Conservation (phyloP, 2,113 vertebrate genomes). For the Osmerus mordax region DNA sequence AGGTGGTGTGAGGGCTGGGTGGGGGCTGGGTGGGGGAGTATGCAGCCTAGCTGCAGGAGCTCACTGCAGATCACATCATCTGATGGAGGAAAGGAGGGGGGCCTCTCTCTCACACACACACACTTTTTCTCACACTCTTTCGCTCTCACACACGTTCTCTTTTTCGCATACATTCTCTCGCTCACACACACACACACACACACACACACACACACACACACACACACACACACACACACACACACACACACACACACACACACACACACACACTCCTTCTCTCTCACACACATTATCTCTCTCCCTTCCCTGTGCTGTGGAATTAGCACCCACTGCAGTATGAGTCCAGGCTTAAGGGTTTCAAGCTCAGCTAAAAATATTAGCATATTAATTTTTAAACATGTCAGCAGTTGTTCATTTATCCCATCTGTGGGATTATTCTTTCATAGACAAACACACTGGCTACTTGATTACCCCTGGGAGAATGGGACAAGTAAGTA, state of each 20-base stretch:
- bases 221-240: too few relatives aligned
- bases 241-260: too few relatives aligned
- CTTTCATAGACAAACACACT: conserved; percentile 8
- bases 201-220: too few relatives aligned
- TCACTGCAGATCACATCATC: conserved; percentile 15
- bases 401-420: conserved; percentile 21
- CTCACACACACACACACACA: too few relatives aligned
- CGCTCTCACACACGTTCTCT: too few relatives aligned
- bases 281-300: too few relatives aligned
- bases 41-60: conserved; percentile 4
- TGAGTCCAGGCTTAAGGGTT: conserved; percentile 13
- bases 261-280: too few relatives aligned
- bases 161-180: too few relatives aligned
- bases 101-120: too few relatives aligned
- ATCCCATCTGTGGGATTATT: conserved; percentile 25
- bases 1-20: too few relatives aligned
- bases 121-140: too few relatives aligned
- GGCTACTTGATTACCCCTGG: conserved; percentile 19
- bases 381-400: conserved; percentile 15
- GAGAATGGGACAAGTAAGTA: conserved; percentile 4
- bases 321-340: conserved; percentile 20
- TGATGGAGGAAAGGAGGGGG: conserved; percentile 1
- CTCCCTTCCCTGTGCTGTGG: background rate
- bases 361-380: conserved; percentile 1
- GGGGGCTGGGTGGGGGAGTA: background rate